Evolutionary conservation across 2,888 invertebrate genomes (phyloP).

Genomic region (Cryptus viduatorius): DNA sequence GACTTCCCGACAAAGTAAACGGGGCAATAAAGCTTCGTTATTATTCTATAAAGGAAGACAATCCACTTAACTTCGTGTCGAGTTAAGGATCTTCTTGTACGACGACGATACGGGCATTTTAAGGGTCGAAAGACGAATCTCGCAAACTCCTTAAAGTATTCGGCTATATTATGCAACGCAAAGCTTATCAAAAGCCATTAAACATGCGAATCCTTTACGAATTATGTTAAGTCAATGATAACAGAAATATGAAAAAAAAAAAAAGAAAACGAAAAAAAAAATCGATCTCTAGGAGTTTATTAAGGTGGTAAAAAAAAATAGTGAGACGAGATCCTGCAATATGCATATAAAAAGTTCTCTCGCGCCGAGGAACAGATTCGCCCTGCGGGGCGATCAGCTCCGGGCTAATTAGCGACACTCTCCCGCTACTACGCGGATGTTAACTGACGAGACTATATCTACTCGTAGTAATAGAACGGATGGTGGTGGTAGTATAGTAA

Average conservation of each 20-base stretch:
- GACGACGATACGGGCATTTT: slow-evolving; percentile 1
- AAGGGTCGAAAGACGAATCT: background rate
- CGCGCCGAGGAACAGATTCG: background rate
- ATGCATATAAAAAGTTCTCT: background rate
- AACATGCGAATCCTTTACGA: background rate
- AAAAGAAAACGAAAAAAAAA: background rate
- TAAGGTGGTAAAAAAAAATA: background rate
- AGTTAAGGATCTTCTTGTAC: background rate
- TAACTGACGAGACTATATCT: slow-evolving; percentile 2
- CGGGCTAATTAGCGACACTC: slow-evolving; percentile 38
- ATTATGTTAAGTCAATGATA: background rate
- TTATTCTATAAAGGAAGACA: slow-evolving; percentile 2
- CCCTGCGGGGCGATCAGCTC: slow-evolving; percentile 31
- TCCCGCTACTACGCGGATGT: slow-evolving; percentile 6
- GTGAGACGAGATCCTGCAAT: background rate
- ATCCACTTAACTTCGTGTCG: background rate
- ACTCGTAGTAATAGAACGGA: background rate
- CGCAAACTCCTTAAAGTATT: background rate
- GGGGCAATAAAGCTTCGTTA: background rate
- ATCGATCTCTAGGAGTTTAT: background rate
- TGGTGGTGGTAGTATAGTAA: no score
- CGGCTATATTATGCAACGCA: background rate
- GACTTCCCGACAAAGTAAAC: background rate
- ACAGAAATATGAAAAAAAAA: background rate
- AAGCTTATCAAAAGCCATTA: background rate